A percentile compares a stretch with the other conserved stretches of the same genome.
Evolutionary conservation across 2,113 vertebrate species (phyloP).

Genomic region (Leptobrachium leishanense): DNA sequence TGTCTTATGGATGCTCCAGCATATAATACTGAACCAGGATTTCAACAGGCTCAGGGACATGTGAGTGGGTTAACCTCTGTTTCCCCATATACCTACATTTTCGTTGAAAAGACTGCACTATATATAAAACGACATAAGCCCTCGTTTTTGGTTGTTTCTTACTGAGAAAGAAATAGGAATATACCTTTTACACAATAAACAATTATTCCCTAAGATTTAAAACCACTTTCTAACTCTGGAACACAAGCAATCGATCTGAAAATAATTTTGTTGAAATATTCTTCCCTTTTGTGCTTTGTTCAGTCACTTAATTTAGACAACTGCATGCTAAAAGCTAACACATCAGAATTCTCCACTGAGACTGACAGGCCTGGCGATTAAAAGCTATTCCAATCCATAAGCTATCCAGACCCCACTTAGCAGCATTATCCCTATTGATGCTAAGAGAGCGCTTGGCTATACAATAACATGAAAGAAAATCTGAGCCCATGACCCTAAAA

Average conservation of each 20-base stretch:
- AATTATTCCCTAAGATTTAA: neutral
- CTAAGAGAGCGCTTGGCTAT: slow-evolving; percentile 34
- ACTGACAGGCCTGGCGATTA: slow-evolving; percentile 22
- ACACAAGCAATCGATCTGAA: neutral
- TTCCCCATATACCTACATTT: no score
- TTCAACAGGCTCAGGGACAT: no score
- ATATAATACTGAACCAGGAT: no score
- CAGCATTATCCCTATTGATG: slow-evolving; percentile 19
- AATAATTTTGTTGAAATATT: neutral
- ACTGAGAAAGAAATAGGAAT: no score
- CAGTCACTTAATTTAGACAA: slow-evolving; percentile 30
- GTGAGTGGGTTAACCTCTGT: no score
- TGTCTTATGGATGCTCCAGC: no score
- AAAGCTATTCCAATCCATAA: slow-evolving; percentile 19
- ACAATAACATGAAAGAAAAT: slow-evolving; percentile 6
- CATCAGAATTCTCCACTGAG: slow-evolving; percentile 1
- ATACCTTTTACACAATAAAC: neutral
- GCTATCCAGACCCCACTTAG: slow-evolving; percentile 26
- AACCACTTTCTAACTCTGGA: neutral
- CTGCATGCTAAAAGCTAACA: slow-evolving; percentile 20
- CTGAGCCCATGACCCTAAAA: slow-evolving; percentile 13
- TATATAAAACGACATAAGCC: no score
- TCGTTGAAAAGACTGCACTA: no score
- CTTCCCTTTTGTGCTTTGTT: neutral
- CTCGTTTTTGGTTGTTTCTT: no score